Evolutionary conservation across 2,797 vertebrate genomes (phyloP), one percentile per base, ranked within the genome.

Genomic region (Lacerta agilis): DNA sequence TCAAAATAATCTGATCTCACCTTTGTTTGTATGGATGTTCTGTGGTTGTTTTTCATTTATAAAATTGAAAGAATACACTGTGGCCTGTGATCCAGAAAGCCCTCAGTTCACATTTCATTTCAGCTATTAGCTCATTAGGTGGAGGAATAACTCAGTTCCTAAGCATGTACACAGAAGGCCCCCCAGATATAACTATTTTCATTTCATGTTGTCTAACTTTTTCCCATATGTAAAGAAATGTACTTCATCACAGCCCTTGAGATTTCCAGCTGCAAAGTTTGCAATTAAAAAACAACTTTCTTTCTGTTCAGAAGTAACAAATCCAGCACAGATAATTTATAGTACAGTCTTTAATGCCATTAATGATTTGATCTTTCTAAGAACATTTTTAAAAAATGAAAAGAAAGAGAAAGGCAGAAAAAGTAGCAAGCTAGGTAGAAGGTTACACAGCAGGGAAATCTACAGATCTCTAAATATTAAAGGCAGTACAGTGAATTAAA

Each of bases 331-430:
- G 94, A 94, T 90, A 94, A 92, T 93, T 92, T 95, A 88, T 91
- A 69, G 67, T 67, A 91, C 1, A 90, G 87, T 94, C 90, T 93
- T 96, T 95, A 95, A 94, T 95, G 69, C 27, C 38, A 77, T 92
- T 95, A 96, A 95, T 91, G 87, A 94, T 95, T 94, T 95, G 93
- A 95, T 97, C 93, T 95, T 95, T 94, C 91, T 88, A 90, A 90
- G 90, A 87, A 89, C 41, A 67, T 87, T 91, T 83, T 77, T 5
- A 75, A 91, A 88, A 93, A 95, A 94, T 87, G 55, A 43, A 89
- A 66, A 5, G 76, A 85, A 89, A 88, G 87, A 90, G 67, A 88
- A 91, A 83, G 55, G 91, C 66, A 90, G 69, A 84, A 88, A 88
- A 77, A 88, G 15, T 18, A 90, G 78, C 88, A 90, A 71, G 91